These are phyloP conservation scores for Piaya cayana DNA, from an alignment of 2,113 vertebrate genomes.

Conservation along the genomic window DNA sequence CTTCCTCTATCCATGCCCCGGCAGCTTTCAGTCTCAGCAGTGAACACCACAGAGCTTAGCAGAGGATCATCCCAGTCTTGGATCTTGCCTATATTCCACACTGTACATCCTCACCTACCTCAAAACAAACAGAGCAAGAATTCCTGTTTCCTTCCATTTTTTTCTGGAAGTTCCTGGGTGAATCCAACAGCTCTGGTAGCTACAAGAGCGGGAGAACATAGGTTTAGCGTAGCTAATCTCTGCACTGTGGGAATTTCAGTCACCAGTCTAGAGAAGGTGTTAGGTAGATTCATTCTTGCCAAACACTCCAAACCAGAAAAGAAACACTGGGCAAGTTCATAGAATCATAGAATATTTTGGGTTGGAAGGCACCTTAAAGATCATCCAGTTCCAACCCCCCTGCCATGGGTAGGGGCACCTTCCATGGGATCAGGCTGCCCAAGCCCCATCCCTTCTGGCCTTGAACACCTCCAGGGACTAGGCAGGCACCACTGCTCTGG, in stretches of 20 bases:
- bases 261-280: not conserved
- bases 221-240: not conserved
- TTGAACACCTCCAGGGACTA: too few species aligned
- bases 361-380: too few species aligned
- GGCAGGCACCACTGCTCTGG: too few species aligned
- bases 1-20: not conserved
- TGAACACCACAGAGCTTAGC: not conserved
- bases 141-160: not conserved
- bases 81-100: not conserved
- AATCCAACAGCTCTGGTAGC: not conserved
- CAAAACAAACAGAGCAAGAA: not conserved
- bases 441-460: too few species aligned
- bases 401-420: too few species aligned
- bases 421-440: too few species aligned
- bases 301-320: not conserved
- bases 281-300: not conserved
- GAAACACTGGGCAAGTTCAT: not conserved
- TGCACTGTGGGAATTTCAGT: not conserved
- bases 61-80: not conserved
- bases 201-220: not conserved
- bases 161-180: not conserved
- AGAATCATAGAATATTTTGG: too few species aligned
- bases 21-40: not conserved
- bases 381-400: too few species aligned
- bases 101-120: not conserved